phyloP scores from a whole-genome alignment of 2,888 invertebrate species.

The Melitaea athalia region DNA sequence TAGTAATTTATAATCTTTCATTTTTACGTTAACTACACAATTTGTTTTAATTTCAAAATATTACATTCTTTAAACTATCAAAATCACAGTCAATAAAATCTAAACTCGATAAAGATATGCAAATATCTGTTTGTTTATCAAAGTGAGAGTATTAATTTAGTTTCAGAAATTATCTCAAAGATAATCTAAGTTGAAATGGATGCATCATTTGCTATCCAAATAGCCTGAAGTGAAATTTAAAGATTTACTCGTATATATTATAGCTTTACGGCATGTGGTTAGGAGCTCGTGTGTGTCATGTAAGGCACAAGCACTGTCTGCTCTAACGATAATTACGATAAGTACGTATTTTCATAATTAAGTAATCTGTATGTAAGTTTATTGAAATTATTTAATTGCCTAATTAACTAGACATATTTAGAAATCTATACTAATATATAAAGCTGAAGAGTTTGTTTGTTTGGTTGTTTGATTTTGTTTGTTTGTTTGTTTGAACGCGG shows the following conservation, averaged over 20 bases:
- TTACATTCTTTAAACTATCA: neutral
- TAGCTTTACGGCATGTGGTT: slow-evolving; percentile 6
- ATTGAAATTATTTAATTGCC: neutral
- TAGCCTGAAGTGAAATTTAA: slow-evolving; percentile 55
- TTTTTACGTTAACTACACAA: neutral
- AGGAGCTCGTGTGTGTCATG: neutral
- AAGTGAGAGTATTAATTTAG: slow-evolving; percentile 71
- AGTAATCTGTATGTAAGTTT: neutral
- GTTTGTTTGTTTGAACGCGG: too few species aligned
- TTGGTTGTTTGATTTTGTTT: too few species aligned
- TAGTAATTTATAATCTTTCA: too few species aligned
- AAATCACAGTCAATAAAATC: slow-evolving; percentile 48
- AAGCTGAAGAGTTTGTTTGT: too few species aligned
- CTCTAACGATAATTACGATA: neutral
- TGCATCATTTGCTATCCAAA: slow-evolving; percentile 78
- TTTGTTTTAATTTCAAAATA: neutral
- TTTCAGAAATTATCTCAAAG: slow-evolving; percentile 66
- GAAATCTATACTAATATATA: too few species aligned
- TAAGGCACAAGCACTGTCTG: slow-evolving; percentile 1
- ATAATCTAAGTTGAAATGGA: slow-evolving; percentile 67
- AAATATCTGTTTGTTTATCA: slow-evolving; percentile 78
- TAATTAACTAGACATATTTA: too few species aligned
- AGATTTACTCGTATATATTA: slow-evolving; percentile 18
- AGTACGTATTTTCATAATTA: neutral
- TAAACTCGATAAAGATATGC: slow-evolving; percentile 69